Evolutionary conservation across 2,797 vertebrate genomes (phyloP).

Genomic region (Anniella stebbinsi): DNA sequence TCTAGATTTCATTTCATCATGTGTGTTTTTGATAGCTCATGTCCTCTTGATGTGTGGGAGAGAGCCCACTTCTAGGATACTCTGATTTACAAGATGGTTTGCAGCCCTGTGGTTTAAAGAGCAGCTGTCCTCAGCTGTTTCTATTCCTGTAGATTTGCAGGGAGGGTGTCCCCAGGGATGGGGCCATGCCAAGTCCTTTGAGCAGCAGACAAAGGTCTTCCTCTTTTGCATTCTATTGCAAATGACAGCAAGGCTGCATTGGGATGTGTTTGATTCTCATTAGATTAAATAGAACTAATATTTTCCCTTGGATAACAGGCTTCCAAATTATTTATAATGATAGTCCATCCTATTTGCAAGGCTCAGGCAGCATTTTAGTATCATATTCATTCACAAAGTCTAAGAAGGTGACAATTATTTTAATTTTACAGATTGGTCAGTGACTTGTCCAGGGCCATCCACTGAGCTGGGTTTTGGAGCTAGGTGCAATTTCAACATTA

Average conservation of each 20-base stretch:
- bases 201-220: slow-evolving; percentile 13
- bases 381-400: not conserved
- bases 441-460: not conserved
- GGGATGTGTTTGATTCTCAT: not conserved
- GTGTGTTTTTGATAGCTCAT: not conserved
- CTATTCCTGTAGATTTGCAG: slow-evolving; percentile 28
- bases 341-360: not conserved
- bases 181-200: slow-evolving; percentile 12
- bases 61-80: not conserved
- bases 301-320: not conserved
- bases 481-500: not conserved
- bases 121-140: slow-evolving; percentile 17
- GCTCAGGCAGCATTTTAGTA: not conserved
- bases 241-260: not conserved
- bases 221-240: not conserved
- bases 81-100: not conserved
- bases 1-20: not conserved
- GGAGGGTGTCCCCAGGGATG: not conserved
- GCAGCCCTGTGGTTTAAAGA: slow-evolving; percentile 1
- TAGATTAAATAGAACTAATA: not conserved
- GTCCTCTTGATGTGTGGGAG: not conserved
- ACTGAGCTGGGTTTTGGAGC: not conserved
- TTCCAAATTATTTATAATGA: not conserved
- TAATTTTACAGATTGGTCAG: not conserved
- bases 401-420: not conserved